phyloP scores from a whole-genome alignment of 2,888 invertebrate species.

The Venusia cambrica region DNA sequence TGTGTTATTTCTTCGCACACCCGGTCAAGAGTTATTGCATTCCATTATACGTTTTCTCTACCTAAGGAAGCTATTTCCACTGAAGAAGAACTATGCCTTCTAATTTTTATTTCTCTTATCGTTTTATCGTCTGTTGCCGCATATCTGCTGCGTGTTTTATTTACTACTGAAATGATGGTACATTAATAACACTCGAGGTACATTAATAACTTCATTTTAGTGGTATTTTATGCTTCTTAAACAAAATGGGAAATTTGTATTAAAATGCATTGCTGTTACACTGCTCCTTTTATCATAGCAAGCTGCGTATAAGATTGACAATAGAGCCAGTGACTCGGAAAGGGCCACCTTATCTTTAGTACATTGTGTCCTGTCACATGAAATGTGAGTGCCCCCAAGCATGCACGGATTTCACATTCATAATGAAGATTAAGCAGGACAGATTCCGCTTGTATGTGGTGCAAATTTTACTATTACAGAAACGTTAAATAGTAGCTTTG shows the following conservation, averaged over 20 bases:
- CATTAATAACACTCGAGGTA: too few species aligned
- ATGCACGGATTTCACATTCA: constrained; percentile 68
- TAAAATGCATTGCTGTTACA: constrained; percentile 43
- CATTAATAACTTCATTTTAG: too few species aligned
- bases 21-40: constrained; percentile 82
- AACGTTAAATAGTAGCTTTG: constrained; percentile 34
- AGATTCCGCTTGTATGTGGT: constrained; percentile 39
- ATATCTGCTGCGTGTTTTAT: constrained; percentile 4
- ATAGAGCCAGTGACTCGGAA: constrained; percentile 74
- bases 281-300: constrained; percentile 60
- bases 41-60: constrained; percentile 80
- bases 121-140: constrained; percentile 40
- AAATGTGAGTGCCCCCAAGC: constrained; percentile 63
- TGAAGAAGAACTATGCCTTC: constrained; percentile 74
- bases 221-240: too few species aligned
- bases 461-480: constrained; percentile 34
- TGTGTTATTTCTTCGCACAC: constrained; percentile 81
- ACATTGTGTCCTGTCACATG: constrained; percentile 76
- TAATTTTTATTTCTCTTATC: constrained; percentile 71
- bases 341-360: constrained; percentile 73
- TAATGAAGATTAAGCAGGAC: constrained; percentile 61
- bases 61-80: constrained; percentile 80
- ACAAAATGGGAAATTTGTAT: too few species aligned
- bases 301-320: constrained; percentile 73
- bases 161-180: too few species aligned